A percentile compares a stretch with the other conserved stretches of the same genome.
Conservation (phyloP, 2,113 vertebrate genomes). For the Candoia aspera region DNA sequence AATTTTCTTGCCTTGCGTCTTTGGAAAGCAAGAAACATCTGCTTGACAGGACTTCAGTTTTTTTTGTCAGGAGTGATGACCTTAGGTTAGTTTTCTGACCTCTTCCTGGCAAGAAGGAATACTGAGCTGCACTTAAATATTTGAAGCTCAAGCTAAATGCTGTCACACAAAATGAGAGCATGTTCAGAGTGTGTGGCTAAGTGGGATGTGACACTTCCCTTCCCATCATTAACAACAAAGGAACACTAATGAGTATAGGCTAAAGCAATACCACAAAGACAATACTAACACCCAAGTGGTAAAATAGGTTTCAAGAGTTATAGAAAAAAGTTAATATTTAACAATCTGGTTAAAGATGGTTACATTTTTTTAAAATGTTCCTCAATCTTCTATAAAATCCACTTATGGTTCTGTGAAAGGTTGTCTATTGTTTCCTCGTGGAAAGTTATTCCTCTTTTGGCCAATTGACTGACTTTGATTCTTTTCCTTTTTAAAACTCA, state of each 20-base stretch:
- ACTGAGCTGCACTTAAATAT: constrained; percentile 14
- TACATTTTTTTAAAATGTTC: neutral
- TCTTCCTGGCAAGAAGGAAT: neutral
- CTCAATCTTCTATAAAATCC: neutral
- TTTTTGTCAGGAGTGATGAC: constrained; percentile 25
- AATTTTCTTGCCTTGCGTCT: constrained; percentile 22
- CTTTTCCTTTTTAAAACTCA: neutral
- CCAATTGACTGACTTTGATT: neutral
- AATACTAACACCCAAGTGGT: neutral
- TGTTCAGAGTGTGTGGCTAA: constrained; percentile 56
- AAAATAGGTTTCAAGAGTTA: neutral
- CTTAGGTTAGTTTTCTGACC: constrained; percentile 15
- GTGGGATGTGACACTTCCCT: constrained; percentile 49
- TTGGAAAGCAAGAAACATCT: constrained; percentile 9
- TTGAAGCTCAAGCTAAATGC: constrained; percentile 44
- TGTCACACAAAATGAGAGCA: constrained; percentile 54
- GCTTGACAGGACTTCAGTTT: neutral
- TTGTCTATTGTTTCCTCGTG: neutral
- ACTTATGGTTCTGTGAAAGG: neutral
- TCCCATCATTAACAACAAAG: constrained; percentile 39
- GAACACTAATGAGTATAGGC: constrained; percentile 42
- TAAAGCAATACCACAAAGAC: neutral
- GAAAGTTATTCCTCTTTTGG: constrained; percentile 20
- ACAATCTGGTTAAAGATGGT: neutral
- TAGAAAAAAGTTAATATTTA: neutral